Conservation (phyloP, 2,888 invertebrate species). For the Pachymerium ferrugineum region DNA sequence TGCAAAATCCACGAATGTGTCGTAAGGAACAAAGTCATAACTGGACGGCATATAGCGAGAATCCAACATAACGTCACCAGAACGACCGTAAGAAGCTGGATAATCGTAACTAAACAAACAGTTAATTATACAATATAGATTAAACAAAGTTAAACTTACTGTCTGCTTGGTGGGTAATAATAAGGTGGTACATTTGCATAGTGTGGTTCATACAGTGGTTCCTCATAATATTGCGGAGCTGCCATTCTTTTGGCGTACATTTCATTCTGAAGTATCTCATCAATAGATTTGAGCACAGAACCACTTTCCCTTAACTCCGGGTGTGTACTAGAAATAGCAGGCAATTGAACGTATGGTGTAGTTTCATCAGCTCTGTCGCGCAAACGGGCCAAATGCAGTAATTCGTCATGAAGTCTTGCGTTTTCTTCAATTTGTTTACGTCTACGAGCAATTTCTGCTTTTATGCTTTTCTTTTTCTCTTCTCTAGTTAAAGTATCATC, state of each 20-base stretch:
- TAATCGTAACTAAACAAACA: not conserved
- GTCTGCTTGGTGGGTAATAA: not conserved
- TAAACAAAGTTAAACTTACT: slow-evolving; percentile 20
- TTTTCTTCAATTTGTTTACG: slow-evolving; percentile 57
- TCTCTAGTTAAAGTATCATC: slow-evolving; percentile 55
- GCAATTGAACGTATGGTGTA: not conserved
- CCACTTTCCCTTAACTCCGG: slow-evolving; percentile 39
- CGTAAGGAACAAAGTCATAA: slow-evolving; percentile 46
- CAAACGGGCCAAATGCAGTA: slow-evolving; percentile 49
- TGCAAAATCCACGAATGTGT: slow-evolving; percentile 47
- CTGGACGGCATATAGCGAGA: slow-evolving; percentile 38
- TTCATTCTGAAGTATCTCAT: slow-evolving; percentile 43
- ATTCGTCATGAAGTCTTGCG: slow-evolving; percentile 53
- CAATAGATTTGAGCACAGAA: slow-evolving; percentile 49
- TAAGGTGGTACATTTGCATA: not conserved
- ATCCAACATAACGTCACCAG: slow-evolving; percentile 36
- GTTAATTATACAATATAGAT: not conserved
- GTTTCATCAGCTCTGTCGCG: slow-evolving; percentile 43
- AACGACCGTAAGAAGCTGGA: slow-evolving; percentile 35
- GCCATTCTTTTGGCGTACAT: not conserved
- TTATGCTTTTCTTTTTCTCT: slow-evolving; percentile 56
- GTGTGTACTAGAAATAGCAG: slow-evolving; percentile 27
- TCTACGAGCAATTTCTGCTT: slow-evolving; percentile 58
- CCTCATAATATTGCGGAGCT: not conserved
- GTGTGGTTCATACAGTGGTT: not conserved